Conservation (phyloP, 2,888 invertebrate species). For the Pandemis corylana region DNA sequence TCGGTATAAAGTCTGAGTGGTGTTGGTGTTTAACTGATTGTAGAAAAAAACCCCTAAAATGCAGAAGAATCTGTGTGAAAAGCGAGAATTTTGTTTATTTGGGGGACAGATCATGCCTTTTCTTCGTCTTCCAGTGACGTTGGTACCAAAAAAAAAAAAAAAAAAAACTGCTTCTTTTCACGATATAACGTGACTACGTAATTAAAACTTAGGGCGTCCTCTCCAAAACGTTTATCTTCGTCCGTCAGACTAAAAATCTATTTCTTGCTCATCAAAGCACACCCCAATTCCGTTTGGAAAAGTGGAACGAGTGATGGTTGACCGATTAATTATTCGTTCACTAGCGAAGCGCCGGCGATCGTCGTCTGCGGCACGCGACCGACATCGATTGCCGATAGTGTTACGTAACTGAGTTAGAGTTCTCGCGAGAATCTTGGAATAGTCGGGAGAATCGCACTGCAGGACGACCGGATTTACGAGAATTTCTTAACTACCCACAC, state of each 20-base stretch:
- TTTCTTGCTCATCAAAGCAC: conserved; percentile 28
- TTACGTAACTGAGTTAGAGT: conserved; percentile 54
- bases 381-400: conserved; percentile 72
- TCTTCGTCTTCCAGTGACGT: too few relatives aligned
- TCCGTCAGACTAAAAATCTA: conserved; percentile 29
- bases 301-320: conserved; percentile 68
- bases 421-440: conserved; percentile 56
- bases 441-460: conserved; percentile 58
- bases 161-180: too few relatives aligned
- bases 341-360: conserved; percentile 58
- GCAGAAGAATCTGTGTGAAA: too few relatives aligned
- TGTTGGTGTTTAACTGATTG: too few relatives aligned
- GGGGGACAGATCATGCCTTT: too few relatives aligned
- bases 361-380: conserved; percentile 64
- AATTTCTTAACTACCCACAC: conserved; percentile 36
- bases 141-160: too few relatives aligned
- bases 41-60: too few relatives aligned
- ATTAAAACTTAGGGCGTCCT: not conserved
- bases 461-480: conserved; percentile 43
- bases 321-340: conserved; percentile 81
- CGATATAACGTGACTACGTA: too few relatives aligned
- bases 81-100: too few relatives aligned
- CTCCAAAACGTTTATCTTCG: conserved; percentile 1
- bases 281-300: conserved; percentile 51
- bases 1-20: too few relatives aligned